Evolutionary conservation across 1,140 invertebrate species (phyloP), one percentile per base, ranked within the genome.

Genomic region (Frieseomelitta varia): DNA sequence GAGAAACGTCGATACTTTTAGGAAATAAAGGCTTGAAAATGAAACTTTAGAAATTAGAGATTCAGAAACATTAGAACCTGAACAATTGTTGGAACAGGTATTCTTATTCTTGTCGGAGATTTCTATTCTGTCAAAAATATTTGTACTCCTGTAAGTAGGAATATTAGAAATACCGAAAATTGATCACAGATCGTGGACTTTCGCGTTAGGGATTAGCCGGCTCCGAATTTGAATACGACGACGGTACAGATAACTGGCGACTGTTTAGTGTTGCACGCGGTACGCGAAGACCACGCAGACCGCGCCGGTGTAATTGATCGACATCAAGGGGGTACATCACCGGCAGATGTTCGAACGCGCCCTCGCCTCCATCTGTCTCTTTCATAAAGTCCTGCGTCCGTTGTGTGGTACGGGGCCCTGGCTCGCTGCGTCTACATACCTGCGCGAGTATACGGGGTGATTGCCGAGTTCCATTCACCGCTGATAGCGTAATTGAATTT

Each of bases 291-390:
- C 55, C 47, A 74, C 81, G 79, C 87, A 79, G 30, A 75, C 68
- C 63, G 74, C 39, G 78, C 71, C 63, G 74, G 85, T 88, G 85
- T 91, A 91, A 92, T 91, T 91, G 91, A 92, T 92, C 91, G 91
- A 92, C 87, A 91, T 88, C 83, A 91, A 91, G 85, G 90, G 86
- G 91, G 88, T 89, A 91, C 91, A 91, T 92, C 90, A 91, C 90
- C 17, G 89, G 88, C 91, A 92, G 91, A 92, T 92, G 91, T 91
- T 92, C 81, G 87, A 90, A 91, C 85, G 90, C 90, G 85, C 88
- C 90, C 90, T 90, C 90, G 86, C 90, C 85, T 91, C 89, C 89
- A 91, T 91, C 89, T 90, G 86, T 91, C 88, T 91, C 89, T 87
- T 90, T 91, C 88, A 90, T 88, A 87, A 89, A 88, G 84, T 88